Conservation (phyloP, 2,888 invertebrate genomes). For the Automeris io region DNA sequence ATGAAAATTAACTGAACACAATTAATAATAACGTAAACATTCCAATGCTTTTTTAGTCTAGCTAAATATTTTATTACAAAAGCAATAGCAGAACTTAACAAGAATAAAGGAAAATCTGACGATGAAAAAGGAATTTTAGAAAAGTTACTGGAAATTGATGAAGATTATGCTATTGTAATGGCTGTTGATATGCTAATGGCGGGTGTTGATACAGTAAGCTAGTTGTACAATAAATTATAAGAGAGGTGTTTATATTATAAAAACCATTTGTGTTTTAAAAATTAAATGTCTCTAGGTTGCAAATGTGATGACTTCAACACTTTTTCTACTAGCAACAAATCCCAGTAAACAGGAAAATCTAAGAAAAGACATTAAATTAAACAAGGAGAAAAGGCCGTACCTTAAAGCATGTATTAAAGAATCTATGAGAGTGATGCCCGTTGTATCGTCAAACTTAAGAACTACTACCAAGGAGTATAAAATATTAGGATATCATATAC, state of each 20-base stretch:
- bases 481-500: slow-evolving; percentile 79
- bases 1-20: too few species aligned
- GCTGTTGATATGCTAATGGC: slow-evolving; percentile 81
- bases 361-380: slow-evolving; percentile 69
- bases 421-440: slow-evolving; percentile 79
- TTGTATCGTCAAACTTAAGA: slow-evolving; percentile 76
- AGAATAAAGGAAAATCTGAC: slow-evolving; percentile 22
- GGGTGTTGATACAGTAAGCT: slow-evolving; percentile 81
- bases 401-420: slow-evolving; percentile 85
- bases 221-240: not conserved
- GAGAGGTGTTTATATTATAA: too few species aligned
- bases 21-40: too few species aligned
- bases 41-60: slow-evolving; percentile 24
- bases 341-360: slow-evolving; percentile 79
- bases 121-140: slow-evolving; percentile 76
- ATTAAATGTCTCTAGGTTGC: slow-evolving; percentile 59
- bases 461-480: slow-evolving; percentile 71
- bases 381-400: slow-evolving; percentile 65
- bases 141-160: slow-evolving; percentile 76
- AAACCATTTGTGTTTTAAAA: too few species aligned
- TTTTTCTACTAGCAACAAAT: slow-evolving; percentile 80
- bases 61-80: slow-evolving; percentile 31
- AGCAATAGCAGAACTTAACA: slow-evolving; percentile 32
- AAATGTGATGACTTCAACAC: slow-evolving; percentile 68
- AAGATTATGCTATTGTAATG: slow-evolving; percentile 78